Base-by-base conservation (phyloP, 2,113 vertebrate genomes). In the Marcusenius ussheri region DNA sequence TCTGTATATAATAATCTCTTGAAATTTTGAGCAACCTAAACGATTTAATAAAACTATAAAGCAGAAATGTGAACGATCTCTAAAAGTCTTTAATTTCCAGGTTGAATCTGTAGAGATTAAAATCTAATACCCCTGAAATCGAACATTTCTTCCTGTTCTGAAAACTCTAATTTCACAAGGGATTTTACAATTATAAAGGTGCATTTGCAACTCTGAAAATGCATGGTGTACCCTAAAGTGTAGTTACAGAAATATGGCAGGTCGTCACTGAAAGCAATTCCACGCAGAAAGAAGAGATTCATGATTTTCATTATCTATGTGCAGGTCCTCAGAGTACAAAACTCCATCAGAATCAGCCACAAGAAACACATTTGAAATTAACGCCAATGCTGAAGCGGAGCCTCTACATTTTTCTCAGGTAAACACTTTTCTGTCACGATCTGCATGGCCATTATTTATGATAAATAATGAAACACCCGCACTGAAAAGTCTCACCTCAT, bases 251-350 rank as follows among this genome's bases (percentile, higher is more conserved):
- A 45, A 21, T 56, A 10, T 51, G 31, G 17, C 27, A 45, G 35
- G 27, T 88, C 1, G 21, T 87, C 13, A 31, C 31, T 45, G 7
- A 66, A 62, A 80, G 42, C 27, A 46, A 15, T 47, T 50, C 62
- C 17, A 0, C 19, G 4, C 49, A 53, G 19, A 27, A 19, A 21
- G 3, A 42, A 35, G 47, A 51, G 19, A 58, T n/a, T 19, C 15
- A 39, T 42, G 24, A 19, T 66, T 89, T 46, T 49, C 3, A 9
- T 45, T 66, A 11, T 84, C 45, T 84, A 2, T 89, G 90, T 88
- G 21, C 89, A 99, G 98, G 98, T 97, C 97, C 86, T 95, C 97
- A 90, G 98, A 99, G 92, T 97, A 96, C 92, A 98, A 96, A 93
- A 95, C 95, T 42, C 97, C 97, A 88, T 93, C 95, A 70, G 98